A percentile compares a stretch with the other conserved stretches of the same genome.
phyloP scores from a whole-genome alignment of 2,113 vertebrate species.

The Phyllopteryx taeniolatus region DNA sequence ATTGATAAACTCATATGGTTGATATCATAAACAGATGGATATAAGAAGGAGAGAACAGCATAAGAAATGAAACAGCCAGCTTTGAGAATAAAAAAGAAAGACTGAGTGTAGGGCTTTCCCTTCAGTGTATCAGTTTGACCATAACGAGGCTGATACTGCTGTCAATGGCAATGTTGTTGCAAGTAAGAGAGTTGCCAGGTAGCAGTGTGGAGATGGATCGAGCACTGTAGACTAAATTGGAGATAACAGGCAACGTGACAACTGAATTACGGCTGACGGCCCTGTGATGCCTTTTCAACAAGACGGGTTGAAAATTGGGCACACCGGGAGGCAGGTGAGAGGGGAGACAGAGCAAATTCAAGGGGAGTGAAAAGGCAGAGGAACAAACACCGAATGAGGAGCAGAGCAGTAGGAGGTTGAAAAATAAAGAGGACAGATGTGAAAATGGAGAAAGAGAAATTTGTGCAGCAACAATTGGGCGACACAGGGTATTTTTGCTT shows the following conservation, averaged over 20 bases:
- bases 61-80: background rate
- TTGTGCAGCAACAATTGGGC: background rate
- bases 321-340: conserved; percentile 19
- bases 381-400: conserved; percentile 17
- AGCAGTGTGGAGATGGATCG: conserved; percentile 55
- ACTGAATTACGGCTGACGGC: conserved; percentile 67
- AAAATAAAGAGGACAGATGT: background rate
- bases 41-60: background rate
- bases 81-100: background rate
- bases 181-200: conserved; percentile 46
- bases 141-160: conserved; percentile 53
- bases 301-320: conserved; percentile 46
- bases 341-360: conserved; percentile 19
- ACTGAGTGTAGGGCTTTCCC: conserved; percentile 10
- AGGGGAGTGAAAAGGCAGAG: conserved; percentile 32
- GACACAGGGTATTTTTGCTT: background rate
- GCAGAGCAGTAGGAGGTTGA: background rate
- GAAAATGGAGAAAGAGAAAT: background rate
- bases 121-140: conserved; percentile 36
- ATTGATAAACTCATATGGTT: background rate
- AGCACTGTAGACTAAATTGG: conserved; percentile 56
- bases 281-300: conserved; percentile 53
- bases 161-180: conserved; percentile 50
- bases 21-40: background rate
- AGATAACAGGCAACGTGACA: conserved; percentile 67